Evolutionary conservation across 2,797 vertebrate species (phyloP).

Genomic region (Anguilla obscura): DNA sequence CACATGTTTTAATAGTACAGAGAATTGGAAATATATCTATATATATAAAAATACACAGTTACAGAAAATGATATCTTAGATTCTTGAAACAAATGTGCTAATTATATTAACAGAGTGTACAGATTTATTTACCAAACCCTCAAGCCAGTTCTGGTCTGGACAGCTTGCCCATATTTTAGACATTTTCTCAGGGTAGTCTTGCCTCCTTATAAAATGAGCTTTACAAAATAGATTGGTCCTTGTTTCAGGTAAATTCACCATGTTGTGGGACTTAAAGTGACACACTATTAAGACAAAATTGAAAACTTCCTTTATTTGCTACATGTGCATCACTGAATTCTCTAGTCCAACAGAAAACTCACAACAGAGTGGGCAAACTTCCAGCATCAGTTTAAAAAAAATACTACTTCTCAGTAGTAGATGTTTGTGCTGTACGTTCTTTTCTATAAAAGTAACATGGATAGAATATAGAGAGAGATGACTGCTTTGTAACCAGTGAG

Average conservation of each 20-base stretch:
- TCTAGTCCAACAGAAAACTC: conserved; percentile 7
- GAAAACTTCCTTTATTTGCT: conserved; percentile 24
- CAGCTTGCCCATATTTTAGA: conserved; percentile 79
- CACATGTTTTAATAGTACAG: conserved; percentile 80
- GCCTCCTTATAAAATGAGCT: conserved; percentile 72
- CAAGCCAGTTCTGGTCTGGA: conserved; percentile 74
- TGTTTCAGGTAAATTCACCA: conserved; percentile 25
- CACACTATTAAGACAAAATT: not conserved
- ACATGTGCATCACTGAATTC: conserved; percentile 1
- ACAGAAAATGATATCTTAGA: conserved; percentile 72
- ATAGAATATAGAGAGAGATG: conserved; percentile 40
- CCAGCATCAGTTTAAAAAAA: not conserved
- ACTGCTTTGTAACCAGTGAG: conserved; percentile 63
- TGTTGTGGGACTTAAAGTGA: not conserved
- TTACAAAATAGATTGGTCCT: conserved; percentile 73
- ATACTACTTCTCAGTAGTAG: conserved; percentile 35
- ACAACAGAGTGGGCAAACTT: conserved; percentile 19
- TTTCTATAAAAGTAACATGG: conserved; percentile 46
- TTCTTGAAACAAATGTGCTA: conserved; percentile 76
- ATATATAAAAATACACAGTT: conserved; percentile 76
- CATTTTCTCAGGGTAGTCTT: conserved; percentile 83
- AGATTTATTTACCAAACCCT: conserved; percentile 81
- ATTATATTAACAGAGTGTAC: conserved; percentile 80
- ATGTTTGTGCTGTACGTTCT: conserved; percentile 51
- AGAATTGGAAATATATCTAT: conserved; percentile 78